Evolutionary conservation across 1,140 invertebrate genomes (phyloP).

Genomic region (Thereuonema tuberculata): DNA sequence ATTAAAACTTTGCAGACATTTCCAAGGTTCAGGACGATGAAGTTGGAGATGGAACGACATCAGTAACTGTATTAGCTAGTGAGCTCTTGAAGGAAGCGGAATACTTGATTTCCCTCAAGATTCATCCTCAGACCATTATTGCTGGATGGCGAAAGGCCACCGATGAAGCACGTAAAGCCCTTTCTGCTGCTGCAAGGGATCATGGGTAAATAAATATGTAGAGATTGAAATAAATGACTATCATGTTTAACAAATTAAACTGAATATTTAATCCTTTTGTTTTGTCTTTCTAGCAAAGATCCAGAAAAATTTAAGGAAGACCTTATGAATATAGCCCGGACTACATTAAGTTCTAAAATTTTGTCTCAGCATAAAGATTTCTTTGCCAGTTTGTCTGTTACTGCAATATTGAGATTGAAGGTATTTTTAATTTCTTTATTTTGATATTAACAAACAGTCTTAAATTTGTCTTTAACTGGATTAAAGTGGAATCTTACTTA

Average conservation of each 20-base stretch:
- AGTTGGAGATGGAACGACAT: slow-evolving; percentile 99
- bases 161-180: slow-evolving; percentile 63
- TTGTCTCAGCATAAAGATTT: slow-evolving; percentile 94
- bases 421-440: too few species aligned
- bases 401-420: slow-evolving; percentile 88
- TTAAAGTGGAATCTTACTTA: too few species aligned
- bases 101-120: slow-evolving; percentile 78
- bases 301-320: slow-evolving; percentile 68
- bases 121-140: slow-evolving; percentile 98
- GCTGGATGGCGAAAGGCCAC: slow-evolving; percentile 83
- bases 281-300: slow-evolving; percentile 43
- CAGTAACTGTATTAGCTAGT: slow-evolving; percentile 91
- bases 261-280: too few species aligned
- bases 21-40: slow-evolving; percentile 98
- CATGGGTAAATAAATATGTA: slow-evolving; percentile 43
- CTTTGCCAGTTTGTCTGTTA: slow-evolving; percentile 87
- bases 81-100: slow-evolving; percentile 94
- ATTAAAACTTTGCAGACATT: slow-evolving; percentile 77
- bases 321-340: slow-evolving; percentile 91
- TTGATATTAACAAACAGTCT: too few species aligned
- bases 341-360: slow-evolving; percentile 97
- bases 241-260: too few species aligned
- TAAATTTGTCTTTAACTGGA: too few species aligned
- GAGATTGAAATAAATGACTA: neutral
- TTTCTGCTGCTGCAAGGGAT: slow-evolving; percentile 60